Conservation (phyloP, 2,888 invertebrate species). For the Conistra vaccinii region DNA sequence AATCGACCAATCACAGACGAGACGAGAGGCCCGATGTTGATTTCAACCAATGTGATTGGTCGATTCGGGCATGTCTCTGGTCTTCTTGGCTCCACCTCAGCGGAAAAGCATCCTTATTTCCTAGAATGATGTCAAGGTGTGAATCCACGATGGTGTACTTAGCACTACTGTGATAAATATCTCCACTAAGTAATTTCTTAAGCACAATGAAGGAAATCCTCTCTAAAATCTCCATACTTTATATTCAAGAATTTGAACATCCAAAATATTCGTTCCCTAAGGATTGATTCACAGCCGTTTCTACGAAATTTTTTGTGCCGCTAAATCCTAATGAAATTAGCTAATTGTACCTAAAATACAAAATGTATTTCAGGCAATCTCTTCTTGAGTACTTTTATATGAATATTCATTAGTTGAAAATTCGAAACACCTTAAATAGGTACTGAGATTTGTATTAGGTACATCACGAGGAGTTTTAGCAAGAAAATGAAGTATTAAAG, state of each 20-base stretch:
- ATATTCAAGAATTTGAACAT: slow-evolving; percentile 17
- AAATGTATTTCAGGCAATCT: slow-evolving; percentile 10
- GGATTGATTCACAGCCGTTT: slow-evolving; percentile 20
- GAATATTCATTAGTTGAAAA: slow-evolving; percentile 28
- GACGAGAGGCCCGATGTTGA: not conserved
- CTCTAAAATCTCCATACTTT: not conserved
- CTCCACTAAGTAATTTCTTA: not conserved
- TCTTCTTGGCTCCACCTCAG: not conserved
- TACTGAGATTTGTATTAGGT: not conserved
- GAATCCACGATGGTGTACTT: not conserved
- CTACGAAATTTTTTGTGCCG: slow-evolving; percentile 9
- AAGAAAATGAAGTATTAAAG: too few relatives aligned
- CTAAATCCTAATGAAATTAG: slow-evolving; percentile 29
- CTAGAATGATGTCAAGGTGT: not conserved
- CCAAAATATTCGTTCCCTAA: slow-evolving; percentile 17
- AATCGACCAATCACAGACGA: not conserved
- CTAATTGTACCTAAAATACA: slow-evolving; percentile 27
- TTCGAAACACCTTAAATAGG: not conserved
- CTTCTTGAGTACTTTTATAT: not conserved
- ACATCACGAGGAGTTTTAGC: not conserved
- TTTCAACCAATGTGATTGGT: not conserved
- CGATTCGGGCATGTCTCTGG: not conserved
- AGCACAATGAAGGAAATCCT: not conserved
- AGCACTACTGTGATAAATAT: not conserved
- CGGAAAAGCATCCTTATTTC: not conserved